Base-by-base conservation (phyloP, 1,140 invertebrate species). In the Samia ricini region DNA sequence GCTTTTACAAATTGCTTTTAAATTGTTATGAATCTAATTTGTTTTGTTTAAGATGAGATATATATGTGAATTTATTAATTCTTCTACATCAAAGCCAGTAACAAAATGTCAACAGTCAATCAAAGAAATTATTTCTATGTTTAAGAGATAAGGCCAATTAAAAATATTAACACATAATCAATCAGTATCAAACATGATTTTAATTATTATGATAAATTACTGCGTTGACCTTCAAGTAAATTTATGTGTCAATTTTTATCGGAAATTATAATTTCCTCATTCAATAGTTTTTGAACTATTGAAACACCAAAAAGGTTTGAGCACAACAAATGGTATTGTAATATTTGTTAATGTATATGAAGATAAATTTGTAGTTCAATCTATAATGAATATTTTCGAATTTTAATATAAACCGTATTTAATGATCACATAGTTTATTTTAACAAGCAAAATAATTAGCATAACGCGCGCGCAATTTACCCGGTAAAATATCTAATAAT, bases 371-470 rank as follows among this genome's bases (percentile, higher is more conserved):
- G n/a, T n/a, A n/a, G n/a, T n/a, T n/a, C n/a, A n/a, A n/a, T n/a
- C n/a, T n/a, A n/a, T 26, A 26, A 26, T 26, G 3, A 26, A 4
- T 26, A 26, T 26, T 26, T 26, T 8, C 3, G 8, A 26, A 26
- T 26, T 3, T 26, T 26, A 15, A 42, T 42, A 15, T 4, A 12
- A 42, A 42, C 33, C 4, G 12, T 8, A 0, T 42, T 10, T 15
- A 42, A 4, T 42, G 1, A 42, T 42, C 4, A 42, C 8, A 15
- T 15, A 15, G 4, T 42, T 42, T 42, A 42, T 42, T 42, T 55
- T 55, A 23, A 61, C 60, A 59, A 66, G 60, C 59, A 60, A 64
- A 69, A 64, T 50, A 19, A 23, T 60, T 55, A 21, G 56, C 26
- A 19, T 19, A 26, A 7, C 10, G 15, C 55, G 12, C 49, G 56